Evolutionary conservation across 2,113 vertebrate species (phyloP).

Genomic region (Prionailurus viverrinus): DNA sequence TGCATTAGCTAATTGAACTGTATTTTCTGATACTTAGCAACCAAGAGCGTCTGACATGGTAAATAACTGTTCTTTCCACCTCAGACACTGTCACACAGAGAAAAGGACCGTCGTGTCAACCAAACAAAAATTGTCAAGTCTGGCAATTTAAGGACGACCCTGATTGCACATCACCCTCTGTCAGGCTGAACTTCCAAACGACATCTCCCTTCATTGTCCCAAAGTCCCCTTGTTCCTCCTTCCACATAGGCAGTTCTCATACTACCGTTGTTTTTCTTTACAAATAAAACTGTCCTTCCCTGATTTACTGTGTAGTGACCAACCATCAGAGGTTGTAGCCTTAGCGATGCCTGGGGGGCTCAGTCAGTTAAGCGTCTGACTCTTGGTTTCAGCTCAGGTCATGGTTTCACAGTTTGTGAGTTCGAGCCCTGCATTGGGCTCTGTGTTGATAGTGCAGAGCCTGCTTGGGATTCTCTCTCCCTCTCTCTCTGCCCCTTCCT

Average conservation of each 20-base stretch:
- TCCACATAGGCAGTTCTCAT: background rate
- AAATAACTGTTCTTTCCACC: background rate
- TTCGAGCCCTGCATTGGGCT: too few relatives aligned
- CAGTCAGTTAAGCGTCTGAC: too few relatives aligned
- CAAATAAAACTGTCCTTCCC: background rate
- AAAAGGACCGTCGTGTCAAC: background rate
- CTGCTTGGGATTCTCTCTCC: too few relatives aligned
- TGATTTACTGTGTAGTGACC: background rate
- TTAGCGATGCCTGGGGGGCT: background rate
- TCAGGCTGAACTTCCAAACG: background rate
- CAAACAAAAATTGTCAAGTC: background rate
- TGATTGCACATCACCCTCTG: background rate
- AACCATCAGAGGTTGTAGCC: background rate
- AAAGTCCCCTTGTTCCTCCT: background rate
- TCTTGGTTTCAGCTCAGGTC: too few relatives aligned
- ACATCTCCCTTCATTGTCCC: background rate
- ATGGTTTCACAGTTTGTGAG: too few relatives aligned
- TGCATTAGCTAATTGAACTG: background rate
- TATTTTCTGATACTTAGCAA: conserved; percentile 25
- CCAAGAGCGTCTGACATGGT: background rate
- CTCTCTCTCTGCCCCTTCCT: too few relatives aligned
- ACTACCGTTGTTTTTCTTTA: background rate
- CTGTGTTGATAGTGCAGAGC: too few relatives aligned
- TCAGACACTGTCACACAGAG: background rate
- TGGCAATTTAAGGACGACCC: background rate